A percentile compares a stretch with the other conserved stretches of the same genome.
Conservation (phyloP, 2,113 vertebrate species). For the Martes martes region DNA sequence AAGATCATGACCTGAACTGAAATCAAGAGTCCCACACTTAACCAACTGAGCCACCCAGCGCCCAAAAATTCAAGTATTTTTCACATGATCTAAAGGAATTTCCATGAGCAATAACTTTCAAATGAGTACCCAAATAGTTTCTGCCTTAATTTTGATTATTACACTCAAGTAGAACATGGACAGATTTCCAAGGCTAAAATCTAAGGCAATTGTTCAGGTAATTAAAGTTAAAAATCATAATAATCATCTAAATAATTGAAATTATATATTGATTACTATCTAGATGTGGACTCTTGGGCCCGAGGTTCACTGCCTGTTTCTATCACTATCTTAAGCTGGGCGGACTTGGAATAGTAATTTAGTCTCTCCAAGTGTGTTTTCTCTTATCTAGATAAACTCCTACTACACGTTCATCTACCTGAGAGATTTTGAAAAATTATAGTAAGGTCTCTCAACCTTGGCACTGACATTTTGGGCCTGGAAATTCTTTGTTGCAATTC, state of each 20-base stretch:
- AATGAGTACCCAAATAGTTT: background rate
- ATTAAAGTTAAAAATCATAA: background rate
- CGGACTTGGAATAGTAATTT: background rate
- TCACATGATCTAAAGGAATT: background rate
- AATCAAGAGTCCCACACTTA: background rate
- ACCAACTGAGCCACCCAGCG: background rate
- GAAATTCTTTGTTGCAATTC: background rate
- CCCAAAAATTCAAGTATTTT: background rate
- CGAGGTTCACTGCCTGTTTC: background rate
- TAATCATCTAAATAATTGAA: background rate
- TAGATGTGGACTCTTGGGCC: background rate
- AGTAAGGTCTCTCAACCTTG: background rate
- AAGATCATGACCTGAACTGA: background rate
- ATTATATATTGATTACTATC: background rate
- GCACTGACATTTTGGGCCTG: background rate
- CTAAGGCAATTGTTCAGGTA: background rate
- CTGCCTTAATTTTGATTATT: background rate
- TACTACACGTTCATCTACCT: background rate
- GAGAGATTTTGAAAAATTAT: constrained; percentile 23
- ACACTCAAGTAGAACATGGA: background rate
- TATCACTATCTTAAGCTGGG: background rate
- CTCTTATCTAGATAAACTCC: background rate
- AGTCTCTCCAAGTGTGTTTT: background rate
- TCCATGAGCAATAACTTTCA: background rate
- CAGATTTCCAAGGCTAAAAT: constrained; percentile 32